Base-by-base conservation (phyloP, 2,113 vertebrate genomes). In the Pelecanoides urinatrix region DNA sequence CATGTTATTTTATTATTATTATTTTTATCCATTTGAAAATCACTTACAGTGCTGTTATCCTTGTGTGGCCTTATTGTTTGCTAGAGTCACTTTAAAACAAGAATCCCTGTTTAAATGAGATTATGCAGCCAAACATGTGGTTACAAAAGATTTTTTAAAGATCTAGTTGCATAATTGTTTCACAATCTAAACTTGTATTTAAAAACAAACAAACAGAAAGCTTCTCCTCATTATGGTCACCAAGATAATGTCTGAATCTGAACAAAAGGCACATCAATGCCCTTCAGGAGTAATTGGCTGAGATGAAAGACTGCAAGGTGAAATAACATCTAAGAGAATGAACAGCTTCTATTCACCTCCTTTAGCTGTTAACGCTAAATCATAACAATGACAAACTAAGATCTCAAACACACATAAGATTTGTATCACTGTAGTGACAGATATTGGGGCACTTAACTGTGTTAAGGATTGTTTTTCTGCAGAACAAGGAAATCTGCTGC, bases 141-240 rank as follows among this genome's bases (percentile, higher is more conserved):
- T 42, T 75, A 75, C 52, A 85, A 61, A 91, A 91, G 44, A 34
- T 52, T 91, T 95, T 29, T 85, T 29, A 14, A 84, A 91, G 83
- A 66, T 79, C 38, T 85, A 36, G 53, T 91, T 92, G 86, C 49
- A 36, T 85, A 66, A 85, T 61, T 73, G 50, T 88, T 97, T 94
- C 86, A 70, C 88, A 85, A 45, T 66, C 83, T 85, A 72, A 95
- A 92, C 83, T 89, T 85, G 20, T 25, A 50, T 91, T 95, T 82
- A 52, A 92, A 93, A 89, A 32, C 58, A 92, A 95, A 62, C 74
- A 88, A 76, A 68, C 36, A 67, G 79, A 96, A 80, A 83, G 18
- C 65, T 81, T 89, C 53, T 89, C 36, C 66, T 96, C 34, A 25
- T 94, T 78, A 87, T 82, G 77, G 70, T 58, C 61, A 21, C 61